Conservation (phyloP, 2,888 invertebrate genomes). For the Pyrochroa serraticornis region DNA sequence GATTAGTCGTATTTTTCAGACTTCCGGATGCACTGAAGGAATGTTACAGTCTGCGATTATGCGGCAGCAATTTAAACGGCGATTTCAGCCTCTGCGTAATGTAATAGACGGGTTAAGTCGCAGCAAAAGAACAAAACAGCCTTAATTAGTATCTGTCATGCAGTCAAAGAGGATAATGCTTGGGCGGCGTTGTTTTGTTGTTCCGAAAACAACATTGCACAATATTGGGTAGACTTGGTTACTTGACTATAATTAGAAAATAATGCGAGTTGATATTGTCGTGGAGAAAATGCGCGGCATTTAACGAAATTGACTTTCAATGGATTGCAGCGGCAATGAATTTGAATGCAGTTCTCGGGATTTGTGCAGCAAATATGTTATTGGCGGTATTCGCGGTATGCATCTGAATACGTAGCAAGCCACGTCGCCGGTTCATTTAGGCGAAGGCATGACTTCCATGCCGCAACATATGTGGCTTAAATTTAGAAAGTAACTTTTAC, state of each 20-base stretch:
- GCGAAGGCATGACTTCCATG: conserved; percentile 36
- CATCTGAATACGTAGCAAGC: conserved; percentile 26
- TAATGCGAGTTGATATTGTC: background rate
- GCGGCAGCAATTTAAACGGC: no score
- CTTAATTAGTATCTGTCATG: no score
- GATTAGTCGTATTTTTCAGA: no score
- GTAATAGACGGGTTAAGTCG: no score
- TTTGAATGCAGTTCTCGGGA: background rate
- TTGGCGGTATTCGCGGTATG: background rate
- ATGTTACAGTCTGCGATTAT: no score
- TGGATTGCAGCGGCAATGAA: background rate
- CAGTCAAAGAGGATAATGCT: no score
- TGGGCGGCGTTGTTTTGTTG: no score
- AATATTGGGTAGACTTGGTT: conserved; percentile 4
- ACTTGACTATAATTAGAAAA: conserved; percentile 1
- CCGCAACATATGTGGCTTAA: conserved; percentile 28
- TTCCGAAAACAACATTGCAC: conserved; percentile 10
- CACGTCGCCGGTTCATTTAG: conserved; percentile 40
- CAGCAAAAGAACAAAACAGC: no score
- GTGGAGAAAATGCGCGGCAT: conserved; percentile 4
- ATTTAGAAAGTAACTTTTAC: conserved; percentile 20
- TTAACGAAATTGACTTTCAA: background rate
- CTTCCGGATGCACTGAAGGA: no score
- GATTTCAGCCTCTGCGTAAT: no score
- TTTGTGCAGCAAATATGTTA: background rate